Conservation (phyloP, 2,888 invertebrate genomes). For the Athripsodes cinereus region DNA sequence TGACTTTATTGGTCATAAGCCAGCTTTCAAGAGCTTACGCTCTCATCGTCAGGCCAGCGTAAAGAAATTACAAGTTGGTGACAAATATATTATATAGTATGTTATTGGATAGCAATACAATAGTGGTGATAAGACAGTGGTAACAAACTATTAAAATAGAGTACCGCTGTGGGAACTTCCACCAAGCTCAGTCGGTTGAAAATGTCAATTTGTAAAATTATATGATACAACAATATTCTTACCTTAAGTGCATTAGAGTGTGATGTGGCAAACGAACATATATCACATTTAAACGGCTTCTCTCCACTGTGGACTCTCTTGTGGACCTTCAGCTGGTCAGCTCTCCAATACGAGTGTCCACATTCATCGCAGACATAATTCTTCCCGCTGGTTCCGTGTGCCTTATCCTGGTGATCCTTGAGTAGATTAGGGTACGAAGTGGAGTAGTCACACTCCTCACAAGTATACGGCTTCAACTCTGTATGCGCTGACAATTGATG, state of each 20-base stretch:
- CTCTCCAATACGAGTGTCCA: constrained; percentile 4
- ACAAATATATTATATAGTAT: too few relatives aligned
- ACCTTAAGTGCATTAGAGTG: constrained; percentile 6
- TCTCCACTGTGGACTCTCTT: constrained; percentile 3
- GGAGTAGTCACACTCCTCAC: constrained; percentile 2
- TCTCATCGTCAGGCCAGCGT: too few relatives aligned
- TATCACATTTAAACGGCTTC: neutral
- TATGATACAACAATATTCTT: too few relatives aligned
- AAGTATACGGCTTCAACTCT: constrained; percentile 2
- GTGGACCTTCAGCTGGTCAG: constrained; percentile 4
- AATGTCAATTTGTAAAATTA: too few relatives aligned
- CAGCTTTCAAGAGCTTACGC: too few relatives aligned
- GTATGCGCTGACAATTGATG: neutral
- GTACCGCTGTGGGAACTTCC: too few relatives aligned
- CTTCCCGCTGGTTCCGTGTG: constrained; percentile 6
- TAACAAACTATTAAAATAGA: too few relatives aligned
- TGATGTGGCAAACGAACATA: constrained; percentile 1
- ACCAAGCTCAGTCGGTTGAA: too few relatives aligned
- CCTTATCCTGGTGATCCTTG: neutral
- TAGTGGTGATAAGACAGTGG: too few relatives aligned
- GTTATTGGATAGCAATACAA: too few relatives aligned
- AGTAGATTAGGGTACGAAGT: neutral
- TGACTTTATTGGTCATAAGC: too few relatives aligned
- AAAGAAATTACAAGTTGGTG: too few relatives aligned
- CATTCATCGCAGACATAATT: constrained; percentile 7